Evolutionary conservation across 2,888 invertebrate species (phyloP).

Genomic region (Caenorhabditis wallacei): DNA sequence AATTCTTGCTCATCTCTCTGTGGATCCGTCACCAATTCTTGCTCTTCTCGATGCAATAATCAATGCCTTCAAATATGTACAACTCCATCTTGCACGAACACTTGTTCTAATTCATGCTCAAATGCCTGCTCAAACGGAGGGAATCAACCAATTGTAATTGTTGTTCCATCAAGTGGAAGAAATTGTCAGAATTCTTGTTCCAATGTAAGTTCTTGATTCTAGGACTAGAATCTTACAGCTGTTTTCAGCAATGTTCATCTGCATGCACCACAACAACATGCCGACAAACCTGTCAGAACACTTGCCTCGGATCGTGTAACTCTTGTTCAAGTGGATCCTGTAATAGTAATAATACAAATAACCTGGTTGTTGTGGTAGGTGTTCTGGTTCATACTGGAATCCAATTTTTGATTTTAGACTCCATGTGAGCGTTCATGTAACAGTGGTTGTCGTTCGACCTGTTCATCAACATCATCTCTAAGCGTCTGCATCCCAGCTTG

Average conservation of each 20-base stretch:
- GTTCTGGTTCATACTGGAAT: neutral
- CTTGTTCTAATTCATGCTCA: slow-evolving; percentile 54
- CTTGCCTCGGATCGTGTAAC: slow-evolving; percentile 51
- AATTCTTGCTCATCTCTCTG: slow-evolving; percentile 52
- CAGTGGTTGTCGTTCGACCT: slow-evolving; percentile 50
- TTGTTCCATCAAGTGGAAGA: slow-evolving; percentile 43
- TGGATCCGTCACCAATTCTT: slow-evolving; percentile 12
- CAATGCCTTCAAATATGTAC: slow-evolving; percentile 58
- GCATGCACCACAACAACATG: slow-evolving; percentile 48
- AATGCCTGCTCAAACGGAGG: slow-evolving; percentile 40
- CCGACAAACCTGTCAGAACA: slow-evolving; percentile 60
- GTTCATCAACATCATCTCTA: slow-evolving; percentile 50
- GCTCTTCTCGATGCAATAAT: slow-evolving; percentile 41
- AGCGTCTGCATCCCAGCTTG: slow-evolving; percentile 61
- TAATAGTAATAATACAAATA: slow-evolving; percentile 37
- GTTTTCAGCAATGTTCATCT: slow-evolving; percentile 56
- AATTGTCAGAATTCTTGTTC: slow-evolving; percentile 53
- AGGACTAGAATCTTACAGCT: neutral
- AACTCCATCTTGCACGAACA: slow-evolving; percentile 52
- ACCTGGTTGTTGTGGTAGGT: slow-evolving; percentile 33
- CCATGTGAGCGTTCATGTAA: slow-evolving; percentile 56
- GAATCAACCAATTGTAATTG: slow-evolving; percentile 43
- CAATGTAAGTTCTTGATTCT: slow-evolving; percentile 23
- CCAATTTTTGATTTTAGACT: slow-evolving; percentile 11
- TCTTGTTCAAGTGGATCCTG: slow-evolving; percentile 42